A percentile compares a stretch with the other conserved stretches of the same genome.
These are phyloP conservation scores for Porites lobata DNA, from an alignment of 92 coral and sea anemone species.

Conservation along the genomic window DNA sequence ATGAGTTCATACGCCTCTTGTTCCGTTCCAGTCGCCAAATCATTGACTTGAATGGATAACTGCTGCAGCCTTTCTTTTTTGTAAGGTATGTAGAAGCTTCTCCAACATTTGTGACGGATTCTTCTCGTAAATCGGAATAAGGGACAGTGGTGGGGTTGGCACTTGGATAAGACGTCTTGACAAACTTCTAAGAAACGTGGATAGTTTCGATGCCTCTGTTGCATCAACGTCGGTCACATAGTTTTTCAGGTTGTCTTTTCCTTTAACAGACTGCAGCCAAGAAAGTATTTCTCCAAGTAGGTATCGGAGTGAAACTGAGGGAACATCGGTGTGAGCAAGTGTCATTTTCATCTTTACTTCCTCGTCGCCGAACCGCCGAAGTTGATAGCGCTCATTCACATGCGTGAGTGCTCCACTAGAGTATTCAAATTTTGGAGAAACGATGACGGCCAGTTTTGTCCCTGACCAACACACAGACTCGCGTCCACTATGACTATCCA, in stretches of 20 bases:
- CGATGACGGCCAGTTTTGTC: constrained; percentile 57
- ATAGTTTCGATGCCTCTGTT: constrained; percentile 13
- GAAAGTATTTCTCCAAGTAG: constrained; percentile 30
- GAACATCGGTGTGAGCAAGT: constrained; percentile 43
- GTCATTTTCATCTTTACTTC: constrained; percentile 53
- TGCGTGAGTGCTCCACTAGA: constrained; percentile 58
- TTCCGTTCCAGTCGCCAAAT: neutral
- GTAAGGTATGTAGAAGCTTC: constrained; percentile 9
- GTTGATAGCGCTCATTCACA: constrained; percentile 66
- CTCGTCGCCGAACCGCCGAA: constrained; percentile 56
- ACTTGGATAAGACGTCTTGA: constrained; percentile 30
- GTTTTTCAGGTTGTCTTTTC: constrained; percentile 2
- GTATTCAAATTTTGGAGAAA: constrained; percentile 62
- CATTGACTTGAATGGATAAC: constrained; percentile 7
- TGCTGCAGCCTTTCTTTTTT: constrained; percentile 13
- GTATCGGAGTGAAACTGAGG: constrained; percentile 41
- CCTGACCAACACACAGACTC: constrained; percentile 59
- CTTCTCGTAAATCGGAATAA: constrained; percentile 17
- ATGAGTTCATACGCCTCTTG: constrained; percentile 1
- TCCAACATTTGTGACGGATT: constrained; percentile 25
- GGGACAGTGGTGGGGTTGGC: constrained; percentile 50
- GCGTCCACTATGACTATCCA: constrained; percentile 35
- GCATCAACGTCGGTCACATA: constrained; percentile 8
- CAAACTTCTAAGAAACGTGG: constrained; percentile 14
- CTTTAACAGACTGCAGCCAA: constrained; percentile 38